Percentiles rank a stretch among this genome's conserved stretches.
Evolutionary conservation across 1,140 invertebrate species (phyloP).

Genomic region (Bombyx mandarina): DNA sequence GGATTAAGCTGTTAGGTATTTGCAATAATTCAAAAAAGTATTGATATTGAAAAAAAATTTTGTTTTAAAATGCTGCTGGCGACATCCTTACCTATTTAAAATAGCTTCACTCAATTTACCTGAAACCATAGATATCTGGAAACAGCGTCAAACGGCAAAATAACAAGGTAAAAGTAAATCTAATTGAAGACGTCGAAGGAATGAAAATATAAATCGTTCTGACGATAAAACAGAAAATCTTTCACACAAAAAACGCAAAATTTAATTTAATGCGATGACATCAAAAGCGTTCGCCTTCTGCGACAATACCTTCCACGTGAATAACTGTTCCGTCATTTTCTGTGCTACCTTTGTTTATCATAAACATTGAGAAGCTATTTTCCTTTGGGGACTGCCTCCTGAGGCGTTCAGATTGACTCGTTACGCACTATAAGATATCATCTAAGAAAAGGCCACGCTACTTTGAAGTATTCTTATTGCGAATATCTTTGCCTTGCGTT

Average conservation of each 20-base stretch:
- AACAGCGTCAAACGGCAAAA: conserved; percentile 11
- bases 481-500: conserved; percentile 3
- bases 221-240: conserved; percentile 10
- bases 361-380: conserved; percentile 8
- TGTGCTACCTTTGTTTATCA: conserved; percentile 6
- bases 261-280: conserved; percentile 7
- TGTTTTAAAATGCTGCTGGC: too few relatives aligned
- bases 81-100: too few relatives aligned
- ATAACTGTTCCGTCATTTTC: conserved; percentile 4
- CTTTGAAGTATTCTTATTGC: conserved; percentile 3
- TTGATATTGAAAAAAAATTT: too few relatives aligned
- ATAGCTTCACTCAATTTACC: not conserved
- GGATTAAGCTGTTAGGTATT: too few relatives aligned
- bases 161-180: conserved; percentile 10
- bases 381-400: conserved; percentile 1
- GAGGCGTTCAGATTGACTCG: conserved; percentile 9
- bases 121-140: conserved; percentile 9
- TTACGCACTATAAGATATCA: conserved; percentile 12
- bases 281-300: conserved; percentile 6
- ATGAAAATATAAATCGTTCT: conserved; percentile 1
- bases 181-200: conserved; percentile 16
- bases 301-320: not conserved
- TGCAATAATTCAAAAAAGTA: too few relatives aligned
- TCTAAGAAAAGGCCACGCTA: conserved; percentile 10
- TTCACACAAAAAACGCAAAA: conserved; percentile 12